Conservation (phyloP, 1,140 invertebrate genomes). For the Mercenaria mercenaria region DNA sequence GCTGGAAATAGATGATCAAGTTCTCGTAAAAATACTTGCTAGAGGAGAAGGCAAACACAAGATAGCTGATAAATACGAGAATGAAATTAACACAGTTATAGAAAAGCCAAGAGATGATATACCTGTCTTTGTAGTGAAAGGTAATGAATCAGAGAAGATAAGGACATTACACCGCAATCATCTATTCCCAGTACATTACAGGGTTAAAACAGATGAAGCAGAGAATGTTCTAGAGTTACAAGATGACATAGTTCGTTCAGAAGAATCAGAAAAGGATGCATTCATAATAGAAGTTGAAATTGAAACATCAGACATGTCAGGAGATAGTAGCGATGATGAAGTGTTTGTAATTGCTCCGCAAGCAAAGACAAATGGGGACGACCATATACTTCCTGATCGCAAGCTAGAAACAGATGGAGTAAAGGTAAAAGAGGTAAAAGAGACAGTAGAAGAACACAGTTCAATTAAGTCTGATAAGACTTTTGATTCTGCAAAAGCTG, state of each 20-base stretch:
- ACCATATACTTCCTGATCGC: background rate
- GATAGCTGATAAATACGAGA: slow-evolving; percentile 58
- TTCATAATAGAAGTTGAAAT: background rate
- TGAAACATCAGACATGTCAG: background rate
- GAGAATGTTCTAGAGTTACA: background rate
- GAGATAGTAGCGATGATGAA: background rate
- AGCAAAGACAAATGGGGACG: background rate
- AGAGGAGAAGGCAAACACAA: slow-evolving; percentile 62
- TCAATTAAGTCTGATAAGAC: background rate
- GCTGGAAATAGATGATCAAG: slow-evolving; percentile 33
- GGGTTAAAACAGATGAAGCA: background rate
- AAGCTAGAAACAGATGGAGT: background rate
- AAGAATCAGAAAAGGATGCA: background rate
- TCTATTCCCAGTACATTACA: background rate
- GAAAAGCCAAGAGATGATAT: slow-evolving; percentile 41
- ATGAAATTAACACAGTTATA: slow-evolving; percentile 23
- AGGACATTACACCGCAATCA: background rate
- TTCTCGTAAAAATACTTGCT: slow-evolving; percentile 24
- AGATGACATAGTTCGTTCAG: background rate
- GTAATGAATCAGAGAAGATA: background rate
- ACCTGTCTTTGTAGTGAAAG: slow-evolving; percentile 44
- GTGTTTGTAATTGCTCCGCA: background rate
- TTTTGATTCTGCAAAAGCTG: background rate
- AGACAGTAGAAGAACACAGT: background rate
- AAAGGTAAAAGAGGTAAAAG: too few species aligned